Percentiles rank a stretch among this genome's conserved stretches.
These are phyloP conservation scores for Psettodes erumei DNA, from an alignment of 2,113 vertebrate species.

Conservation along the genomic window DNA sequence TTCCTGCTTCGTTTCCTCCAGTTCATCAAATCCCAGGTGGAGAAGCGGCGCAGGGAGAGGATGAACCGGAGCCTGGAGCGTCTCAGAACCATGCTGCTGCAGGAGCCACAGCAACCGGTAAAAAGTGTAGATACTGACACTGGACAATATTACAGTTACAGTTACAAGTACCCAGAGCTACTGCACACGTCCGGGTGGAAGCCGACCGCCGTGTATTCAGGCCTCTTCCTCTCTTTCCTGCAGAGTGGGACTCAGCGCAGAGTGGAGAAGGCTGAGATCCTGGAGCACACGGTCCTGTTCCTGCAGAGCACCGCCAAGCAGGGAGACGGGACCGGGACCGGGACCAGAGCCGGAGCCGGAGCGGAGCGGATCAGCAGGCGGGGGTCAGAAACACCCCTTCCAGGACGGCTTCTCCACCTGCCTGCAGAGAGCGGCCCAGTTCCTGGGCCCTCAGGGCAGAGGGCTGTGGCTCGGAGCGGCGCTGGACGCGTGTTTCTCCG, in stretches of 20 bases:
- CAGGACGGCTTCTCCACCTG: conserved; percentile 77
- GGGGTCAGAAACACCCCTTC: conserved; percentile 49
- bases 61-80: conserved; percentile 88
- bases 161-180: too few relatives aligned
- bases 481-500: conserved; percentile 21
- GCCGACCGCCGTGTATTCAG: too few relatives aligned
- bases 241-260: conserved; percentile 82
- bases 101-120: conserved; percentile 81
- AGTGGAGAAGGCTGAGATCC: conserved; percentile 87
- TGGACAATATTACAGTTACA: too few relatives aligned
- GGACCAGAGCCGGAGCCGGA: neutral
- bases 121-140: too few relatives aligned
- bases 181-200: too few relatives aligned
- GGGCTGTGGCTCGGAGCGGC: conserved; percentile 45
- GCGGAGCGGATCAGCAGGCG: neutral
- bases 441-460: conserved; percentile 69
- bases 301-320: conserved; percentile 54
- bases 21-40: conserved; percentile 87
- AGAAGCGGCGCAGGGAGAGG: conserved; percentile 86
- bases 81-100: conserved; percentile 82
- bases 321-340: neutral
- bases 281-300: conserved; percentile 82
- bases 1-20: conserved; percentile 39
- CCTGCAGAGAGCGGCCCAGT: conserved; percentile 68
- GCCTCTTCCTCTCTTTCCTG: too few relatives aligned